A percentile compares a stretch with the other conserved stretches of the same genome.
Conservation (phyloP, 2,888 invertebrate genomes). For the Uloborus plumipes region DNA sequence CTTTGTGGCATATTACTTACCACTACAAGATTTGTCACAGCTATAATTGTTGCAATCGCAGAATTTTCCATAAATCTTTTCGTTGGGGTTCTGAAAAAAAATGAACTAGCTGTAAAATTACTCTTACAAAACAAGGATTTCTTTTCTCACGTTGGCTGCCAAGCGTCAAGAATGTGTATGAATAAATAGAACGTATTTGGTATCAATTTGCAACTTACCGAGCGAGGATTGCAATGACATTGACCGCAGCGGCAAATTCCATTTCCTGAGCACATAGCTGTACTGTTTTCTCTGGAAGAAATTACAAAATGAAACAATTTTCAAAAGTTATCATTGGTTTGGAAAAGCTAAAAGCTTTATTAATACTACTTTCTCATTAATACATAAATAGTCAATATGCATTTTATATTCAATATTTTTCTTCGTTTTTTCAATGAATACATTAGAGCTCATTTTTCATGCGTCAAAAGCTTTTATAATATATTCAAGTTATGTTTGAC, state of each 20-base stretch:
- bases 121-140: no score
- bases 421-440: no score
- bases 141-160: no score
- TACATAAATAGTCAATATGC: no score
- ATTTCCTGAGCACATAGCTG: conserved; percentile 72
- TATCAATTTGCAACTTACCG: conserved; percentile 1
- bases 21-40: conserved; percentile 81
- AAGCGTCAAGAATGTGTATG: no score
- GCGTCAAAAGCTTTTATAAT: no score
- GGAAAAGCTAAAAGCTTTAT: neutral
- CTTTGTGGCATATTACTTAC: conserved; percentile 22
- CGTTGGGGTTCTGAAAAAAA: conserved; percentile 37
- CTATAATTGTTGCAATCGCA: conserved; percentile 97
- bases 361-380: neutral
- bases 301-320: neutral
- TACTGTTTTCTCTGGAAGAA: conserved; percentile 31
- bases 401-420: no score
- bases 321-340: neutral
- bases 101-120: neutral
- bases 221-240: conserved; percentile 72
- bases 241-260: conserved; percentile 74
- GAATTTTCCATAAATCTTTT: conserved; percentile 75
- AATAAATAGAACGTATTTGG: no score
- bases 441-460: neutral
- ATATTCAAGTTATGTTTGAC: no score